These are phyloP conservation scores for Pempheris klunzingeri DNA, from an alignment of 2,797 vertebrate species.

Conservation along the genomic window DNA sequence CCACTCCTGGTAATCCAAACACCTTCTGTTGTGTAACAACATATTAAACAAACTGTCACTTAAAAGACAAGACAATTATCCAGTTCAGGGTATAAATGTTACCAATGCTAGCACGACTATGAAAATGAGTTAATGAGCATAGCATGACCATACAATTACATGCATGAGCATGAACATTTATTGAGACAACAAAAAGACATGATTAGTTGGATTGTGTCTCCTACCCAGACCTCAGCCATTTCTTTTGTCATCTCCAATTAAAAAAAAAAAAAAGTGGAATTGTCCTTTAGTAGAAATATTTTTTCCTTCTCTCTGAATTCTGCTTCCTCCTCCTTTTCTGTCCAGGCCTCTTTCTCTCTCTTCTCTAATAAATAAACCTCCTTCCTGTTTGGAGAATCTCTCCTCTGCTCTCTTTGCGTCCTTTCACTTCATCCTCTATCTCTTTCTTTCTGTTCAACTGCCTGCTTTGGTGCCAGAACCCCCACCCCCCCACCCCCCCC, in stretches of 20 bases:
- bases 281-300: slow-evolving; percentile 7
- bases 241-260: no score
- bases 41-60: neutral
- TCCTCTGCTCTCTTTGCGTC: neutral
- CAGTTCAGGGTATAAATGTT: neutral
- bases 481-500: neutral
- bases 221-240: no score
- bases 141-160: neutral
- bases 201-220: neutral
- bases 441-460: slow-evolving; percentile 27
- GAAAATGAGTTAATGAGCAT: neutral
- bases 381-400: slow-evolving; percentile 62
- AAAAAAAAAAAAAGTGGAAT: no score
- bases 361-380: slow-evolving; percentile 46
- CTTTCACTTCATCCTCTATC: slow-evolving; percentile 24
- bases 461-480: slow-evolving; percentile 47
- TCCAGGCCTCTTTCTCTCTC: slow-evolving; percentile 21
- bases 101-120: neutral
- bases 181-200: neutral
- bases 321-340: slow-evolving; percentile 7
- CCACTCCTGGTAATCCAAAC: neutral
- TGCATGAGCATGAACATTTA: neutral
- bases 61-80: neutral
- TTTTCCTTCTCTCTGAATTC: slow-evolving; percentile 17
- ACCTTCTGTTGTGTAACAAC: neutral